Evolutionary conservation across 2,113 vertebrate species (phyloP), one percentile per base, ranked within the genome.

Genomic region (Motacilla tschutschensis): DNA sequence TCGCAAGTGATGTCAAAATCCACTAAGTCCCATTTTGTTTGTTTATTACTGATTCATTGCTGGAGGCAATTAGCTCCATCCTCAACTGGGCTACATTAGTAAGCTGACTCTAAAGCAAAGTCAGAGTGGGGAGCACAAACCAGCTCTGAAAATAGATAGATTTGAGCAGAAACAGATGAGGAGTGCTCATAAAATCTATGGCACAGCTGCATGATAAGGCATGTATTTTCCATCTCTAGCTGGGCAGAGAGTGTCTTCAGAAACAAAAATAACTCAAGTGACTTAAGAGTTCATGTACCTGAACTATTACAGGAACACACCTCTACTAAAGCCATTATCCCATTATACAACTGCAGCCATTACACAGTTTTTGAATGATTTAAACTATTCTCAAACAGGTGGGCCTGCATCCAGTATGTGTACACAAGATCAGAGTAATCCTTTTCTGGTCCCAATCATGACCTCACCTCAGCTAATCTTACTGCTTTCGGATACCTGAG

Each of bases 1-100:
- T n/a, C 3, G 3, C 43, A 62, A 78, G 14, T 31, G 25, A 88
- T 70, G 74, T 81, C 66, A 89, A 89, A 95, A 94, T 72, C 63
- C 50, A 79, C 72, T 60, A 93, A 62, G 59, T 24, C 36, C 14
- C 40, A 67, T 13, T 36, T 50, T 63, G 44, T 72, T 84, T 67
- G 57, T 79, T 79, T 89, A 70, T 80, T 85, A 74, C 63, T 8
- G 44, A 75, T 81, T 35, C 12, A 8, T 7, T 0, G 13, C 89
- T 62, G 66, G 59, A 94, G 81, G 81, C 84, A 57, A 91, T 40
- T 40, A 21, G 78, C 54, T 90, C 74, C 67, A 69, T 73, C 47
- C 53, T 40, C 51, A 78, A 38, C 74, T 2, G 0, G 25, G 46
- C 46, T 79, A 46, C 92, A 84, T 86, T 81, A 88, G 51, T 59